These are phyloP conservation scores for Origma solitaria DNA, from an alignment of 2,113 vertebrate genomes.

Conservation along the genomic window DNA sequence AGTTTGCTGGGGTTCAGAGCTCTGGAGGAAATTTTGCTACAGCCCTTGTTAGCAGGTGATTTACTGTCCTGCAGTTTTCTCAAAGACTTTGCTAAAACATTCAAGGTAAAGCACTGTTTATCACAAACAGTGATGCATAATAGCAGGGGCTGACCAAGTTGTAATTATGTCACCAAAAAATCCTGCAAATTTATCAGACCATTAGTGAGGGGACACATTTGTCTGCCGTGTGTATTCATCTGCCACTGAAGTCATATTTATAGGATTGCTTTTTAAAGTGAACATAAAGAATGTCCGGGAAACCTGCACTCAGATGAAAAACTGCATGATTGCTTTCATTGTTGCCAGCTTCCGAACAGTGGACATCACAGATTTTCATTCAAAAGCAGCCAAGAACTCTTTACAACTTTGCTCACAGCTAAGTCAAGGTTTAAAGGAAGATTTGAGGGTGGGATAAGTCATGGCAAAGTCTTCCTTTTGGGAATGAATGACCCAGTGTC, in stretches of 20 bases:
- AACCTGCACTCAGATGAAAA: constrained; percentile 37
- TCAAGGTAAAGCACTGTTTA: constrained; percentile 11
- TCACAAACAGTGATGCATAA: constrained; percentile 25
- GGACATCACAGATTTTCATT: constrained; percentile 41
- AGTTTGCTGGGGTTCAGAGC: background rate
- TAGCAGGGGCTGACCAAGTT: constrained; percentile 14
- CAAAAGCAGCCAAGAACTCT: constrained; percentile 1
- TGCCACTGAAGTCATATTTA: constrained; percentile 54
- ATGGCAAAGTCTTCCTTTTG: background rate
- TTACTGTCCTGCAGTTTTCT: constrained; percentile 33
- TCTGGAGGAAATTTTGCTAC: background rate
- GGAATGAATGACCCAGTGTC: constrained; percentile 32
- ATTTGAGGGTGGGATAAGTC: background rate
- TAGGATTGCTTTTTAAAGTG: constrained; percentile 38
- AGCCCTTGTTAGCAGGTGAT: constrained; percentile 15
- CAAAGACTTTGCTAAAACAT: constrained; percentile 27
- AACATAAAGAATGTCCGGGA: constrained; percentile 7
- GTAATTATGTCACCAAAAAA: constrained; percentile 46
- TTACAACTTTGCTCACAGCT: background rate
- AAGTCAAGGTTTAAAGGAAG: constrained; percentile 12
- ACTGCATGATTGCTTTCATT: constrained; percentile 16
- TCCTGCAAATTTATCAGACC: constrained; percentile 32
- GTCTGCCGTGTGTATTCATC: constrained; percentile 14
- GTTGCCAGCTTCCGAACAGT: constrained; percentile 7
- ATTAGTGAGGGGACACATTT: constrained; percentile 19